These are phyloP conservation scores for Cosmorhoe ocellata DNA, from an alignment of 2,888 invertebrate genomes.

Conservation along the genomic window DNA sequence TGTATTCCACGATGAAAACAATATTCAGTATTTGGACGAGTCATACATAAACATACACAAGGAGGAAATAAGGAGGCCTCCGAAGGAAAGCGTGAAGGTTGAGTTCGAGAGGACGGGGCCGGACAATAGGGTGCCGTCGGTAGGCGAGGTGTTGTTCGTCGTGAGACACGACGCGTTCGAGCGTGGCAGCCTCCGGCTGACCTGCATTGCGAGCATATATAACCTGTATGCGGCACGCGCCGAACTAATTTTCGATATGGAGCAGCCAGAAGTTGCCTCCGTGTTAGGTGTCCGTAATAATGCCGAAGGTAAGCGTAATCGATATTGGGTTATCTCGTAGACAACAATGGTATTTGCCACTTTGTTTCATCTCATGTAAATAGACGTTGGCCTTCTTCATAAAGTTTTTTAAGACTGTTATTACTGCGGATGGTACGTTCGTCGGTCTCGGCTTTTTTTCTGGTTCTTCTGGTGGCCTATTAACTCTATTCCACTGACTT, in stretches of 20 bases:
- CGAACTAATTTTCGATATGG: conserved; percentile 86
- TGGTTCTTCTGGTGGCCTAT: no score
- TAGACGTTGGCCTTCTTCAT: no score
- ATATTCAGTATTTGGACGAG: conserved; percentile 74
- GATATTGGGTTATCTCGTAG: conserved; percentile 35
- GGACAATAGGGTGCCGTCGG: conserved; percentile 67
- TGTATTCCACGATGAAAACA: conserved; percentile 72
- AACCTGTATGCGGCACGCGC: conserved; percentile 85
- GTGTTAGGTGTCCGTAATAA: conserved; percentile 87
- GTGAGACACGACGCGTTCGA: conserved; percentile 85
- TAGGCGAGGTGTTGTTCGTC: conserved; percentile 82
- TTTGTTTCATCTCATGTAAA: no score
- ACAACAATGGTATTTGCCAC: background rate
- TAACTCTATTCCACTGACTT: no score
- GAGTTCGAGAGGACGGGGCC: conserved; percentile 68
- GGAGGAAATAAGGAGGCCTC: conserved; percentile 72
- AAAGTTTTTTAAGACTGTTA: no score
- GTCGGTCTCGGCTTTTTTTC: no score
- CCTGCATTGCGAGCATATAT: conserved; percentile 86
- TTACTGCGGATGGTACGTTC: no score
- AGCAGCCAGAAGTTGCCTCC: conserved; percentile 88
- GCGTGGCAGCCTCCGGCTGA: conserved; percentile 84
- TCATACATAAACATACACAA: conserved; percentile 74
- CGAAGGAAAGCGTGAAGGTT: conserved; percentile 63
- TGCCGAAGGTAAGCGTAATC: conserved; percentile 74